These are phyloP conservation scores for Meghimatium bilineatum DNA, from an alignment of 2,888 invertebrate genomes.

Conservation along the genomic window DNA sequence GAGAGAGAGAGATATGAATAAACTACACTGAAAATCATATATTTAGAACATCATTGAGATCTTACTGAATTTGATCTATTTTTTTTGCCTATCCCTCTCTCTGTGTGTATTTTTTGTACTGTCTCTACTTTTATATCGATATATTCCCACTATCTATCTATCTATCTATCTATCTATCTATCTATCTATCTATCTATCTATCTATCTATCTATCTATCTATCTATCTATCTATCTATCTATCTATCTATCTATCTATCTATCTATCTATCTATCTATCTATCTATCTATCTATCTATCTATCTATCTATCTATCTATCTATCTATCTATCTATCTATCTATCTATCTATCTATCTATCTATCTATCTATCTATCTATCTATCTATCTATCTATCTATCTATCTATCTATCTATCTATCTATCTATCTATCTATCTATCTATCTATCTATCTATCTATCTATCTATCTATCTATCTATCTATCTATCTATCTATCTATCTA, in stretches of 20 bases:
- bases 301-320: slow-evolving; percentile 8
- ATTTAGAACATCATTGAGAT: too few species aligned
- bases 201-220: slow-evolving; percentile 13
- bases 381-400: not conserved
- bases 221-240: slow-evolving; percentile 13
- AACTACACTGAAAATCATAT: too few species aligned
- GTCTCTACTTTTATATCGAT: too few species aligned
- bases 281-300: slow-evolving; percentile 13
- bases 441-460: slow-evolving; percentile 13
- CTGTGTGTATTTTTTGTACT: too few species aligned
- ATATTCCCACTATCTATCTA: slow-evolving; percentile 9
- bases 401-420: slow-evolving; percentile 13
- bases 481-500: slow-evolving; percentile 13
- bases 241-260: slow-evolving; percentile 5
- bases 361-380: too few species aligned
- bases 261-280: not conserved
- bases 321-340: too few species aligned
- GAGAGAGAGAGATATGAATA: too few species aligned
- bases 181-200: slow-evolving; percentile 13
- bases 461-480: slow-evolving; percentile 13
- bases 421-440: slow-evolving; percentile 13
- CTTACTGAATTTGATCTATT: too few species aligned
- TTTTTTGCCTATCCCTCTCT: too few species aligned
- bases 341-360: too few species aligned
- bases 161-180: slow-evolving; percentile 13